Base-by-base conservation (phyloP, 2,888 invertebrate genomes). In the Drepanosiphum platanoidis region DNA sequence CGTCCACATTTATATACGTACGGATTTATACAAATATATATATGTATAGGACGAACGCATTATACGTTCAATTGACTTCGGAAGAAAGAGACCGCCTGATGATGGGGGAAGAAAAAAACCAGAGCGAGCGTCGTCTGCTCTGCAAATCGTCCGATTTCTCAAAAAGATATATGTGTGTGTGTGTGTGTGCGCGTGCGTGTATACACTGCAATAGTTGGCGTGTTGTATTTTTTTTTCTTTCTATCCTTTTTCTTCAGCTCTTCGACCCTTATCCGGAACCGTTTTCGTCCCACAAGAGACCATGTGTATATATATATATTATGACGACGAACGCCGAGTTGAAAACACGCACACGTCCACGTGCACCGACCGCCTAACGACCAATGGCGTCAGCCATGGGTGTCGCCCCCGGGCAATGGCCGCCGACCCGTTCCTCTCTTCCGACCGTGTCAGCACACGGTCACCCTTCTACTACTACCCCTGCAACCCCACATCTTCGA, bases 371-470 rank as follows among this genome's bases (percentile, higher is more conserved):
- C 81, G 70, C 81, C 70, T 71, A 36, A 71, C 81, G 58, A 81
- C 81, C 81, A 81, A 81, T 81, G 81, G 58, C 58, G 71, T 22
- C 52, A 30, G 70, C 71, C n/a, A 34, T 81, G 81, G 81, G 81
- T 81, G 82, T 82, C 74, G 42, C 72, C 82, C 71, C 32, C 1
- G 64, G 74, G 34, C 64, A 22, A 81, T 74, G 82, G 82, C 74
- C 74, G 72, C 74, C 74, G 74, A 22, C 64, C 72, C 82, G 72
- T 58, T 15, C 32, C 30, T 42, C 42, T 1, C 46, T 22, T n/a
- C 46, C 68, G 15, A n/a, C 74, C 34, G 22, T 13, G 32, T 64
- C n/a, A 11, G 27, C 27, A n/a, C 30, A 61, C 61, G 27, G 61
- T 11, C 61, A 27, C 30, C 1, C 52, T n/a, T n/a, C n/a, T n/a